phyloP scores from a whole-genome alignment of 2,797 vertebrate genomes.

The Eulemur coronatus region DNA sequence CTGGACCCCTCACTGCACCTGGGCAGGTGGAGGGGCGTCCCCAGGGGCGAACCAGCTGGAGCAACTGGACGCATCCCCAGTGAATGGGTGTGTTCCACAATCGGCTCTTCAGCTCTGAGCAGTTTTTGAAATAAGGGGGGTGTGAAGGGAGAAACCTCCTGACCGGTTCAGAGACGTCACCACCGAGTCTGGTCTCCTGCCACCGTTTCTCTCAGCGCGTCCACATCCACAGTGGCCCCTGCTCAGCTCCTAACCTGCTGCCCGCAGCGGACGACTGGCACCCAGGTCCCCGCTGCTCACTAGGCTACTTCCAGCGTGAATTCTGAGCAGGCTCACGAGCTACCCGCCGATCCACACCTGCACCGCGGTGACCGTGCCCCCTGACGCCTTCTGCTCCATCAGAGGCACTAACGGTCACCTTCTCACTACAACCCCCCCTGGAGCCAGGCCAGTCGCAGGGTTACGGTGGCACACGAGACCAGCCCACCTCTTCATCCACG shows the following conservation, averaged over 20 bases:
- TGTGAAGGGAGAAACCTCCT: background rate
- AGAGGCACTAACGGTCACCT: background rate
- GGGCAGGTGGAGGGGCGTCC: background rate
- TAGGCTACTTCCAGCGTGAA: background rate
- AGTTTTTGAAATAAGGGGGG: background rate
- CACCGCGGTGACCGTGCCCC: accelerated
- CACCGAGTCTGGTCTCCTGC: accelerated
- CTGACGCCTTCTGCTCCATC: background rate
- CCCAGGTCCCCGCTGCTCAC: background rate
- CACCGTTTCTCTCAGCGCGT: background rate
- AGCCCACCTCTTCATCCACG: background rate
- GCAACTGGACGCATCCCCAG: accelerated
- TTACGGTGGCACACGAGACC: accelerated
- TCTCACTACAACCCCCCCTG: accelerated
- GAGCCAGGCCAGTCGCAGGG: accelerated
- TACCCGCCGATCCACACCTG: accelerated
- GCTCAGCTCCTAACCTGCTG: accelerated
- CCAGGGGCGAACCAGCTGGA: background rate
- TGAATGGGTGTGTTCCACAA: accelerated
- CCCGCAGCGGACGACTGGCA: background rate
- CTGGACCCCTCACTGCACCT: no score
- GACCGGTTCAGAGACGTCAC: background rate
- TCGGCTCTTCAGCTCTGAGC: accelerated
- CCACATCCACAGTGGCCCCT: background rate
- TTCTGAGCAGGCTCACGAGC: accelerated